phyloP scores from a whole-genome alignment of 2,113 vertebrate genomes.

The Menidia beryllina region DNA sequence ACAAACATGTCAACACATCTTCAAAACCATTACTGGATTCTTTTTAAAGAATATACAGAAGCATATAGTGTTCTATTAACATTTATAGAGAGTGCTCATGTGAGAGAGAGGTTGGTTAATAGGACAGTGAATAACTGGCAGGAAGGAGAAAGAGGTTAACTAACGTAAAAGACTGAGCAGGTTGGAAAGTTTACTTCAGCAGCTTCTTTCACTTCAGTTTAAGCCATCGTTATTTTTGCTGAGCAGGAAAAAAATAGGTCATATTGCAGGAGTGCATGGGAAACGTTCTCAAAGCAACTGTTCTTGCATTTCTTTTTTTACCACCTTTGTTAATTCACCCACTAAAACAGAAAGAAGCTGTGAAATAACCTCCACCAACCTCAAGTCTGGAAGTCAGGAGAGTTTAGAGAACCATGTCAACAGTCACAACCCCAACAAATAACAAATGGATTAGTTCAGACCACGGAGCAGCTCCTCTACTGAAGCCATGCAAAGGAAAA shows the following conservation, averaged over 20 bases:
- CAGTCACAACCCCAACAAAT: constrained; percentile 33
- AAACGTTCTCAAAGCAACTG: not conserved
- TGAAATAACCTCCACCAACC: constrained; percentile 72
- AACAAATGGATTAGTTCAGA: constrained; percentile 66
- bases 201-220: constrained; percentile 42
- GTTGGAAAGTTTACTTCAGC: constrained; percentile 71
- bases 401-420: constrained; percentile 31
- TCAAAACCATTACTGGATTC: constrained; percentile 57
- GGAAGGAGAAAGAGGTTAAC: constrained; percentile 66
- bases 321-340: not conserved
- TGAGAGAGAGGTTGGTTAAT: constrained; percentile 57
- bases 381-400: constrained; percentile 46
- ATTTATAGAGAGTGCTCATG: constrained; percentile 41
- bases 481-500: constrained; percentile 83
- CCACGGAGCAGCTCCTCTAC: constrained; percentile 73
- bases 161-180: constrained; percentile 38
- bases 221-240: not conserved
- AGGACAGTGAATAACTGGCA: constrained; percentile 35
- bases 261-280: not conserved
- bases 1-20: constrained; percentile 59
- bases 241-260: not conserved
- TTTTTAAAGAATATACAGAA: constrained; percentile 22
- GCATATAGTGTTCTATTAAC: constrained; percentile 11
- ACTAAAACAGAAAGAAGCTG: constrained; percentile 41
- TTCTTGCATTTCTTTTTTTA: not conserved